Evolutionary conservation across 2,797 vertebrate species (phyloP).

Genomic region (Phaenicophaeus curvirostris): DNA sequence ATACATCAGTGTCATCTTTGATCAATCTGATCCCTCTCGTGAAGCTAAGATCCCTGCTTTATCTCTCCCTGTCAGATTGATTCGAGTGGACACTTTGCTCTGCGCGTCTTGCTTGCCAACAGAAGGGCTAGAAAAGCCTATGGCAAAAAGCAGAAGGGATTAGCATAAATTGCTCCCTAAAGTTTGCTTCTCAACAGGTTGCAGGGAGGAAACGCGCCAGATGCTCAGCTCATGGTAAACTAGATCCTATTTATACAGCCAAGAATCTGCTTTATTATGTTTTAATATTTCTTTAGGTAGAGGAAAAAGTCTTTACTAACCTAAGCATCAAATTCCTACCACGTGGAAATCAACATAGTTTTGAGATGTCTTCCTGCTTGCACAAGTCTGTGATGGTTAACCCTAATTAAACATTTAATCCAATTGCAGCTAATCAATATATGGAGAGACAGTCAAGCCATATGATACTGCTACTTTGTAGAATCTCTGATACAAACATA

Average conservation of each 20-base stretch:
- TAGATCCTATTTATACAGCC: not conserved
- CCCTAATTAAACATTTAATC: not conserved
- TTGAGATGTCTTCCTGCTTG: not conserved
- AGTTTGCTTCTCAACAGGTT: not conserved
- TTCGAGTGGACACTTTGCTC: not conserved
- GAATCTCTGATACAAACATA: not conserved
- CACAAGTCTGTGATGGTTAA: not conserved
- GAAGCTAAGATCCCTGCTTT: not conserved
- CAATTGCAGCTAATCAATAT: not conserved
- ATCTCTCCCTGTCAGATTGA: not conserved
- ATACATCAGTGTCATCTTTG: not conserved
- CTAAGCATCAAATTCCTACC: not conserved
- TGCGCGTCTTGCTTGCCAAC: not conserved
- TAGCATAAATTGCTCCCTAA: not conserved
- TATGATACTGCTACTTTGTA: accelerated
- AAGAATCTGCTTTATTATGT: not conserved
- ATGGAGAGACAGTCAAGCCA: accelerated
- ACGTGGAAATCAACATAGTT: not conserved
- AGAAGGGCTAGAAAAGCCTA: not conserved
- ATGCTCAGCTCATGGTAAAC: not conserved
- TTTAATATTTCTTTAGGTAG: not conserved
- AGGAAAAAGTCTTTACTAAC: not conserved
- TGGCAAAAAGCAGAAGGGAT: not conserved
- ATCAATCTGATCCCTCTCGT: not conserved
- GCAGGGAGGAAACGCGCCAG: not conserved